Evolutionary conservation across 2,888 invertebrate genomes (phyloP).

Genomic region (Philonicus albiceps): DNA sequence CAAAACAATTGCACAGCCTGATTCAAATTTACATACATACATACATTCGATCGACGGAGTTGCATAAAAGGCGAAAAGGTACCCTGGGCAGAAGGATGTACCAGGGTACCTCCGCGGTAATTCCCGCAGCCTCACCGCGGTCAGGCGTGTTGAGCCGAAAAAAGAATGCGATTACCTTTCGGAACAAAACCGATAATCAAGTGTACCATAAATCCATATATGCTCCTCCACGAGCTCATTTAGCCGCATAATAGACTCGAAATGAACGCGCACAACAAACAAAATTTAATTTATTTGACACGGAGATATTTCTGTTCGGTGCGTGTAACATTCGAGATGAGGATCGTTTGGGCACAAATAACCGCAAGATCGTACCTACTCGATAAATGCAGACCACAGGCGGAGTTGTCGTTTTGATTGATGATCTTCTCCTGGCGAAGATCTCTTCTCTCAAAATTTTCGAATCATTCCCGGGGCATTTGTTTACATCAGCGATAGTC

Average conservation of each 20-base stretch:
- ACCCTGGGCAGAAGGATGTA: background rate
- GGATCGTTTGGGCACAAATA: background rate
- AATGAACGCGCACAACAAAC: constrained; percentile 6
- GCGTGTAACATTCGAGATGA: background rate
- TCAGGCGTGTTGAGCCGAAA: background rate
- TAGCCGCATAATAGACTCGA: background rate
- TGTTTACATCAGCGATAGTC: background rate
- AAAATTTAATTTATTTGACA: constrained; percentile 22
- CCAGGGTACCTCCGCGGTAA: background rate
- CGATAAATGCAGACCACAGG: constrained; percentile 18
- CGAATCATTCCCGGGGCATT: background rate
- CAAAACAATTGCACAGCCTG: background rate
- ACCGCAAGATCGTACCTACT: background rate
- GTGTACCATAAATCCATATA: background rate
- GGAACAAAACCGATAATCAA: background rate
- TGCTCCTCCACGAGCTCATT: background rate
- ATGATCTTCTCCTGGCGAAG: background rate
- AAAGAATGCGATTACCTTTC: background rate
- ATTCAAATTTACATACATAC: background rate
- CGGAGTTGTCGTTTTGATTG: constrained; percentile 14
- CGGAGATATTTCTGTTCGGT: background rate
- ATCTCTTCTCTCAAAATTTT: background rate
- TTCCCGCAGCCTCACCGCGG: background rate
- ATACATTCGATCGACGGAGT: background rate
- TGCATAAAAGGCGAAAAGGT: background rate